Evolutionary conservation across 2,888 invertebrate genomes (phyloP), one percentile per base, ranked within the genome.

Genomic region (Gymnocheta viridis): DNA sequence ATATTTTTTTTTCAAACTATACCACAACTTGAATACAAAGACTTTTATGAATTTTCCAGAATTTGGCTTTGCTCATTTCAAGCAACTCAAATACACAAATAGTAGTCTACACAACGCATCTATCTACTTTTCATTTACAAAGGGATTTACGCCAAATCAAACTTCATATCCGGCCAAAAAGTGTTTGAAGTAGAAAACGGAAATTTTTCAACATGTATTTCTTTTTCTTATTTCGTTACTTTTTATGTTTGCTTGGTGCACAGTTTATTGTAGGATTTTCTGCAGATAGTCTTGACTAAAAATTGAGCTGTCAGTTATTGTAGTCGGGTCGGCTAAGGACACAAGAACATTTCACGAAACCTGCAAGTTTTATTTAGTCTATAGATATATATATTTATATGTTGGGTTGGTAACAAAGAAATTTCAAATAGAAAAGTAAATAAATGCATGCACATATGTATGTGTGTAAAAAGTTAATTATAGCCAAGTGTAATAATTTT

Each of bases 71-170:
- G 77, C 73, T 82, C 38, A 64, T 74, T 82, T 79, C 49, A 24
- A 29, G 44, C 60, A 62, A 62, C 27, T 58, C 38, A 14, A 29
- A 58, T 14, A 17, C 29, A 47, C 29, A 35, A 54, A 49, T 44
- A 49, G 35, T 19, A 77, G 62, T 38, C 60, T 62, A 47, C 64
- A 66, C 62, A 76, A 72, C 85, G 78, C 81, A 79, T 85, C 79
- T 86, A 79, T 85, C 79, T 86, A 82, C 58, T 82, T 79, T 86
- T 85, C 81, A 85, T 82, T 85, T 85, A 73, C 78, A 78, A 81
- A 66, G 60, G 85, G 85, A 85, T 86, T 85, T 86, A 76, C 81
- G 74, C 82, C 81, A 86, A 85, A 85, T 85, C 86, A 81, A 84
- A 85, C 81, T 78, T 85, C 85, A 82, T 85, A 82, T 80, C 82